Conservation (phyloP, 2,888 invertebrate species). For the Drosophila percnosoma region DNA sequence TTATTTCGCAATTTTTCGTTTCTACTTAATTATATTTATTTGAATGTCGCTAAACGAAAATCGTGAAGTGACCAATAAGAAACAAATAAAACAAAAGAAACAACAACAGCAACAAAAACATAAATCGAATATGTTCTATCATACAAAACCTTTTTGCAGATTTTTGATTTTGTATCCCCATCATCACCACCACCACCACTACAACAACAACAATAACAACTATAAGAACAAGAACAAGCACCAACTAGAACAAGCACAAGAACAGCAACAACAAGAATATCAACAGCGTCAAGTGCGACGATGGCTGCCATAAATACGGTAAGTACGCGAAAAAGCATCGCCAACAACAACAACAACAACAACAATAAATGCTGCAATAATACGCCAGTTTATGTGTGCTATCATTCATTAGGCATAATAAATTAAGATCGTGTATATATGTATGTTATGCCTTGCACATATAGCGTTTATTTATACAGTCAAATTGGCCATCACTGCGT, state of each 20-base stretch:
- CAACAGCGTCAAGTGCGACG: constrained; percentile 75
- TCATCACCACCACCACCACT: constrained; percentile 77
- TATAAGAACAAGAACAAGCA: constrained; percentile 60
- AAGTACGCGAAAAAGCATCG: constrained; percentile 73
- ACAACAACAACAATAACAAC: constrained; percentile 67
- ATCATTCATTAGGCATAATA: constrained; percentile 59
- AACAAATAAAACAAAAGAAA: constrained; percentile 3
- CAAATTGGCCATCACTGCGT: constrained; percentile 47
- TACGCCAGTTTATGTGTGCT: constrained; percentile 35
- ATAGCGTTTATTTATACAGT: constrained; percentile 49
- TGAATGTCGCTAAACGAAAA: constrained; percentile 32
- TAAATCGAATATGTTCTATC: constrained; percentile 73
- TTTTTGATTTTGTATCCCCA: constrained; percentile 83
- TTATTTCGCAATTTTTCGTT: constrained; percentile 45
- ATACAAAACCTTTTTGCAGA: constrained; percentile 81
- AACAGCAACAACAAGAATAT: constrained; percentile 56
- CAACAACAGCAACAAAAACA: constrained; percentile 22
- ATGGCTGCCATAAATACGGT: constrained; percentile 85
- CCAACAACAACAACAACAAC: constrained; percentile 16
- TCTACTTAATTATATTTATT: constrained; percentile 24
- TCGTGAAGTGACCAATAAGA: constrained; percentile 14
- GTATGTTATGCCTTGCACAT: constrained; percentile 2
- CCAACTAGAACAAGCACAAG: constrained; percentile 52
- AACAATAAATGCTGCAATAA: constrained; percentile 39
- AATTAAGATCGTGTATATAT: constrained; percentile 24